These are phyloP conservation scores for Apamea crenata DNA, from an alignment of 2,888 invertebrate genomes.

Conservation along the genomic window DNA sequence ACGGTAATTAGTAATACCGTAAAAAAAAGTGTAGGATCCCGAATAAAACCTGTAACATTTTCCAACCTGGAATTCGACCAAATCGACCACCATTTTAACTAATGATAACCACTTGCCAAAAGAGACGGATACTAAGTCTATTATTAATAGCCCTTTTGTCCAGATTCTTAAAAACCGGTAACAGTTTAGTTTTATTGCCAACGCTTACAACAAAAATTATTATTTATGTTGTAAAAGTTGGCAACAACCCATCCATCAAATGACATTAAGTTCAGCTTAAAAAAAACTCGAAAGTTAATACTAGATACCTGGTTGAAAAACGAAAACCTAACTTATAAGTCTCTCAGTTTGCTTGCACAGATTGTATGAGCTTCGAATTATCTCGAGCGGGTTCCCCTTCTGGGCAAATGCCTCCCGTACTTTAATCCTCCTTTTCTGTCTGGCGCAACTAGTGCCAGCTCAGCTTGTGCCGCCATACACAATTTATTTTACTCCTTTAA, in stretches of 20 bases:
- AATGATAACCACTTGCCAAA: not conserved
- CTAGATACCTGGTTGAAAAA: slow-evolving; percentile 19
- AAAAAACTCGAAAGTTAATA: not conserved
- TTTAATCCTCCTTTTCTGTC: slow-evolving; percentile 41
- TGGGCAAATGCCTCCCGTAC: not conserved
- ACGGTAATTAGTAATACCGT: not conserved
- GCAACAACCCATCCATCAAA: slow-evolving; percentile 1
- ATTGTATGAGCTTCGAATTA: slow-evolving; percentile 15
- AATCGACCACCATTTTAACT: not conserved
- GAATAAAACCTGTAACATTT: not conserved
- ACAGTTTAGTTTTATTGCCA: slow-evolving; percentile 18
- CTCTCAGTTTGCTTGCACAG: not conserved
- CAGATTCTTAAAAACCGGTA: slow-evolving; percentile 11
- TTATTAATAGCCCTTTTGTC: slow-evolving; percentile 25
- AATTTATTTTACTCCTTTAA: slow-evolving; percentile 33
- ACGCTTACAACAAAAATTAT: slow-evolving; percentile 18
- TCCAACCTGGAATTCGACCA: not conserved
- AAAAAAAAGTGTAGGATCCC: not conserved
- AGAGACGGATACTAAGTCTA: not conserved
- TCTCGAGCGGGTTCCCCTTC: slow-evolving; percentile 6
- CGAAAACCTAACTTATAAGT: slow-evolving; percentile 2
- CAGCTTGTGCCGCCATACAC: not conserved
- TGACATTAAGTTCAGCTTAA: not conserved
- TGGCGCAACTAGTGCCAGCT: slow-evolving; percentile 1
- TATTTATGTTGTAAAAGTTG: not conserved